Evolutionary conservation across 1,140 invertebrate species (phyloP).

Genomic region (Ridgeia piscesae): DNA sequence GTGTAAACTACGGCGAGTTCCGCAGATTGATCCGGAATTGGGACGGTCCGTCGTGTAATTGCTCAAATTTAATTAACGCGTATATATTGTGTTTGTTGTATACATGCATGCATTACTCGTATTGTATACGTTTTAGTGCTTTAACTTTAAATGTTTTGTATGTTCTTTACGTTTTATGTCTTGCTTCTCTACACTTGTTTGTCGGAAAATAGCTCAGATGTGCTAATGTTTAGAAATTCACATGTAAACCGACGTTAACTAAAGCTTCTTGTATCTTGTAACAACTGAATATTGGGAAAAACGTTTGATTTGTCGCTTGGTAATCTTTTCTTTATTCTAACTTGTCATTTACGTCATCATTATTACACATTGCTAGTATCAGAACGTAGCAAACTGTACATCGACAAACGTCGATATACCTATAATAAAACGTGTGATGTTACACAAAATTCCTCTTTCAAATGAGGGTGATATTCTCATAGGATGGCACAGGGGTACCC

Average conservation of each 20-base stretch:
- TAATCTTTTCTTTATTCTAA: too few species aligned
- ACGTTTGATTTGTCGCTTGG: too few species aligned
- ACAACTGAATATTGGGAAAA: too few species aligned
- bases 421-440: too few species aligned
- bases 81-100: background rate
- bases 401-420: too few species aligned
- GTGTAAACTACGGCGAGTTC: background rate
- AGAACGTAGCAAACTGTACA: too few species aligned
- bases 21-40: background rate
- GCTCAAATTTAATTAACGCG: too few species aligned
- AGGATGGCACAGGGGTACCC: too few species aligned
- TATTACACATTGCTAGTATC: too few species aligned
- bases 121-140: background rate
- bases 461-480: too few species aligned
- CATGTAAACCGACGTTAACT: background rate
- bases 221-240: background rate
- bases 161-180: background rate
- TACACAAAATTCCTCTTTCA: too few species aligned
- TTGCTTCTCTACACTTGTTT: background rate
- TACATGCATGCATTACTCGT: background rate
- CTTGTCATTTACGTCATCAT: too few species aligned
- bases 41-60: background rate
- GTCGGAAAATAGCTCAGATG: background rate
- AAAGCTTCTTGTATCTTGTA: background rate
- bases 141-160: background rate